Conservation (phyloP, 2,888 invertebrate species). For the Macrosiphum euphorbiae region DNA sequence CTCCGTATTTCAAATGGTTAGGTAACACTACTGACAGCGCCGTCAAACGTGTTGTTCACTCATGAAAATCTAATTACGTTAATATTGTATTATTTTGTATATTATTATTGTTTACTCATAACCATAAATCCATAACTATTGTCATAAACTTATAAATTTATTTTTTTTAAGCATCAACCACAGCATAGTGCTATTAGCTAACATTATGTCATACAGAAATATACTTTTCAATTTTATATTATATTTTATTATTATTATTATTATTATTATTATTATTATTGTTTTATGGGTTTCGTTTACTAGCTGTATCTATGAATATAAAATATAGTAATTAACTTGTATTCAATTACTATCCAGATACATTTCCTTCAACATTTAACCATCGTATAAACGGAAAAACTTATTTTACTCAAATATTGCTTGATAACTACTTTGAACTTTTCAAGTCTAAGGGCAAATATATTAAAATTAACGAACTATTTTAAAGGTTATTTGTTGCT, state of each 20-base stretch:
- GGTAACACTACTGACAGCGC: not conserved
- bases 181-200: not conserved
- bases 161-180: not conserved
- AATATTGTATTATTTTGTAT: too few relatives aligned
- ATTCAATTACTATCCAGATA: not conserved
- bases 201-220: not conserved
- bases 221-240: not conserved
- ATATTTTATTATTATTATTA: not conserved
- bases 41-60: not conserved
- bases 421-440: too few relatives aligned
- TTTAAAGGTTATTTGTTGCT: not conserved
- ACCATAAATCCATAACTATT: not conserved
- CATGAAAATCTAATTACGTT: not conserved
- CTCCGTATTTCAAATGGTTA: not conserved
- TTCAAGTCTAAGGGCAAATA: not conserved
- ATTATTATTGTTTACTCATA: not conserved
- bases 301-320: too few relatives aligned
- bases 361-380: not conserved
- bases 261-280: too few relatives aligned
- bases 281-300: too few relatives aligned
- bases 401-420: not conserved
- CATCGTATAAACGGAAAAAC: not conserved
- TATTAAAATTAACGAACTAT: not conserved
- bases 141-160: not conserved
- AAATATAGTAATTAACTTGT: not conserved